phyloP scores from a whole-genome alignment of 1,140 invertebrate species.

The Centruroides vittatus region DNA sequence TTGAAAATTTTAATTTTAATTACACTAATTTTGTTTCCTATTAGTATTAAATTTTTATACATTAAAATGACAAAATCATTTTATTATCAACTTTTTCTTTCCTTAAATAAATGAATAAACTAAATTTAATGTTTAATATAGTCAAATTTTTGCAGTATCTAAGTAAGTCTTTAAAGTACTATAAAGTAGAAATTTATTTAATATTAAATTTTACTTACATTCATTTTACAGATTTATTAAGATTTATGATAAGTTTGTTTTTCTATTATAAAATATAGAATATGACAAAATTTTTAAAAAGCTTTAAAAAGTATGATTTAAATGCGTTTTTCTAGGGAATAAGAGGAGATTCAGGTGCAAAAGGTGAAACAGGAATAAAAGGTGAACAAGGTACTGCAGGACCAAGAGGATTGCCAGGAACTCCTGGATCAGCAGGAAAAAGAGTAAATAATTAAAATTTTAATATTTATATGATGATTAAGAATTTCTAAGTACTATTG shows the following conservation, averaged over 20 bases:
- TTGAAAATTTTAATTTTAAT: no score
- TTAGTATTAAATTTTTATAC: no score
- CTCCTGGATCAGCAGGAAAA: constrained; percentile 14
- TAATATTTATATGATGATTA: background rate
- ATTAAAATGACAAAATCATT: no score
- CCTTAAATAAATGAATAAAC: no score
- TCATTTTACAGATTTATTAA: background rate
- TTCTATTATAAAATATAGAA: background rate
- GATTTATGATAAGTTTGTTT: constrained; percentile 2
- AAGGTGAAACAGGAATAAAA: constrained; percentile 58
- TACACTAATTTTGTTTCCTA: no score
- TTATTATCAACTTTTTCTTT: no score
- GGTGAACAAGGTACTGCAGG: constrained; percentile 31
- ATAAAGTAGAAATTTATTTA: no score
- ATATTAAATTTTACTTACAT: no score
- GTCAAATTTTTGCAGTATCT: no score
- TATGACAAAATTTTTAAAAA: background rate
- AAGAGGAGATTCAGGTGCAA: constrained; percentile 53
- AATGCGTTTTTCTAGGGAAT: constrained; percentile 35
- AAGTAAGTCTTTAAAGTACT: no score
- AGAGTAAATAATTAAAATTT: constrained; percentile 22
- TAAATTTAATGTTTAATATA: no score
- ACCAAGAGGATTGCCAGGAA: constrained; percentile 16
- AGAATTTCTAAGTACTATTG: background rate
- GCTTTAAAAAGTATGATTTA: background rate